These are phyloP conservation scores for Hylaea fasciaria DNA, from an alignment of 2,888 invertebrate genomes.

Conservation along the genomic window DNA sequence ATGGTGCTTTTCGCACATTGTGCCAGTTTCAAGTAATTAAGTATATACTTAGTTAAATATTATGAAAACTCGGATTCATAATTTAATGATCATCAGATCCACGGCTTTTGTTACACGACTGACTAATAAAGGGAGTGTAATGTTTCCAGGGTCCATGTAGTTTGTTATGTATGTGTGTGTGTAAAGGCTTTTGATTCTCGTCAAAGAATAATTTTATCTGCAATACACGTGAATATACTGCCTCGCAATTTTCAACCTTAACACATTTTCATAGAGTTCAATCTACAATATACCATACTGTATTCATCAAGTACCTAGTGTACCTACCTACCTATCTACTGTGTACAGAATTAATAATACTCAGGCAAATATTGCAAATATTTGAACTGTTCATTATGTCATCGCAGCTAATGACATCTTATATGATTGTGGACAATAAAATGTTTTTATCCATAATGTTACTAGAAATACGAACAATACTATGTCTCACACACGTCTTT, in stretches of 20 bases:
- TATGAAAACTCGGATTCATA: too few species aligned
- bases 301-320: not conserved
- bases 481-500: too few species aligned
- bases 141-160: too few species aligned
- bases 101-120: too few species aligned
- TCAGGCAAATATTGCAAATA: slow-evolving; percentile 21
- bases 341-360: slow-evolving; percentile 11
- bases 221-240: not conserved
- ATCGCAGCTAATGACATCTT: slow-evolving; percentile 18
- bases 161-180: too few species aligned
- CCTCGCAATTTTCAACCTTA: not conserved
- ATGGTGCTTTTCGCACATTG: too few species aligned
- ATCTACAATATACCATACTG: not conserved
- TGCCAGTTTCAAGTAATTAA: too few species aligned
- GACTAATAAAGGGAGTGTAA: too few species aligned
- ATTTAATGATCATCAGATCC: too few species aligned
- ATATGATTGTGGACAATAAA: slow-evolving; percentile 4
- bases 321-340: slow-evolving; percentile 6
- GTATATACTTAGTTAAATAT: too few species aligned
- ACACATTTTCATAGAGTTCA: not conserved
- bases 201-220: not conserved
- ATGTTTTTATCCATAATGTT: slow-evolving; percentile 5
- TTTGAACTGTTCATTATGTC: slow-evolving; percentile 19
- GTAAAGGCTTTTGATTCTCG: not conserved
- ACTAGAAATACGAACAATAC: too few species aligned